Base-by-base conservation (phyloP, 1,140 invertebrate species). In the Papilio helenus region DNA sequence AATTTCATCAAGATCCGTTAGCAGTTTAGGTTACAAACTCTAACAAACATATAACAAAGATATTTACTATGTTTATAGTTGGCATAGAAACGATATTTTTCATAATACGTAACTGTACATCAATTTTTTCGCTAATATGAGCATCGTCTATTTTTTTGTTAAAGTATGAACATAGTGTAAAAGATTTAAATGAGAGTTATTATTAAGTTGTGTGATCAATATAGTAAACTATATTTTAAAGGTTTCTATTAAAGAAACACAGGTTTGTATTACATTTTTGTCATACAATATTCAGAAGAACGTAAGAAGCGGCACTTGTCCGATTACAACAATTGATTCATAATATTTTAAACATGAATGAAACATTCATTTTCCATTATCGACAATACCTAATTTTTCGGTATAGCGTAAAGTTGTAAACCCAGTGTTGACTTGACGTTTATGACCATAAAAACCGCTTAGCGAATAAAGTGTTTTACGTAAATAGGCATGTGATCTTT, bases 401-500 rank as follows among this genome's bases (percentile, higher is more conserved):
- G 23, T 23, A 26, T 23, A 20, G 34, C 34, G 42, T 72, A 46
- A 72, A 72, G 20, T 9, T 44, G 39, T 20, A 72, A 72, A 72
- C 16, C 72, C 72, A 44, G 16, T 72, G 39, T 61, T 23, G 16
- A 10, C 20, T 44, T 46, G 39, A 72, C 72, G 42, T 72, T 72
- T 46, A 72, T 26, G 72, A n/a, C 8, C 42, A 26, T 72, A 44
- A 72, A 72, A 46, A 46, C 39, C 46, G 12, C 20, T 14, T 26
- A 14, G 42, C 20, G 39, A 72, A 72, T 72, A 46, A 46, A 72
- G 72, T 46, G 39, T 42, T 72, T 23, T 46, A 42, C 72, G 42
- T 72, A 72, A 72, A 72, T 72, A 46, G 72, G 10, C 72, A 46
- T 42, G 42, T 39, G 42, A 72, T 44, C n/a, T 44, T 72, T 72